A percentile compares a stretch with the other conserved stretches of the same genome.
Evolutionary conservation across 2,797 vertebrate species (phyloP).

Genomic region (Megalops cyprinoides): DNA sequence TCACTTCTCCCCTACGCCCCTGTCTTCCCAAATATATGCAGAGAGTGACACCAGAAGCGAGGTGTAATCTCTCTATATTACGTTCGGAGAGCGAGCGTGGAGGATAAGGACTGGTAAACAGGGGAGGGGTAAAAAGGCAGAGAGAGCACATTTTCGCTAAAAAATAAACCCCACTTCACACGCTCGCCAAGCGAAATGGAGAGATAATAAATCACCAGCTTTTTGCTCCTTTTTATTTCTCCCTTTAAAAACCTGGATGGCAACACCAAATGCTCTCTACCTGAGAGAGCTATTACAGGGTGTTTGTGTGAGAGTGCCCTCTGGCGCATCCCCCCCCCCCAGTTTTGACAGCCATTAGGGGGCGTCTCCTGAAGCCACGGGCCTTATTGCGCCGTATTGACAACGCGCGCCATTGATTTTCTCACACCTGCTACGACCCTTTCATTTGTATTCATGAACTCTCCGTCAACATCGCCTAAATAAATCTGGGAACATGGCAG

Average conservation of each 20-base stretch:
- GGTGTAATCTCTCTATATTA: conserved; percentile 65
- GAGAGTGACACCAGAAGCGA: conserved; percentile 58
- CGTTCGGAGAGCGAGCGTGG: conserved; percentile 54
- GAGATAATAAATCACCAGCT: conserved; percentile 63
- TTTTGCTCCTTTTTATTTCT: conserved; percentile 26
- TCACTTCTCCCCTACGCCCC: conserved; percentile 48
- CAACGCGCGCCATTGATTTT: conserved; percentile 69
- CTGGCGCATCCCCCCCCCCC: background rate
- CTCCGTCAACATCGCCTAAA: conserved; percentile 85
- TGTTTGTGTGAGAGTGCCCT: background rate
- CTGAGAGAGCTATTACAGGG: background rate
- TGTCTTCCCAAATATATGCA: conserved; percentile 51
- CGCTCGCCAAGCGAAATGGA: conserved; percentile 40
- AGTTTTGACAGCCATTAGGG: background rate
- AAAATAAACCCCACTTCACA: conserved; percentile 45
- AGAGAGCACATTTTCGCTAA: conserved; percentile 53
- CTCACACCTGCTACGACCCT: conserved; percentile 82
- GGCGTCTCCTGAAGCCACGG: background rate
- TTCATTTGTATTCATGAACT: conserved; percentile 98
- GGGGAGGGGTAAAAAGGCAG: conserved; percentile 20
- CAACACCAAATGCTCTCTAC: background rate
- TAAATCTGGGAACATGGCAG: conserved; percentile 90
- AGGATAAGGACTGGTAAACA: conserved; percentile 65
- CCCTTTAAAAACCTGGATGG: conserved; percentile 32
- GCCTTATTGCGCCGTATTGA: conserved; percentile 66